Percentiles rank a stretch among this genome's conserved stretches.
Conservation (phyloP, 2,888 invertebrate species). For the Trachelus iudaicus region DNA sequence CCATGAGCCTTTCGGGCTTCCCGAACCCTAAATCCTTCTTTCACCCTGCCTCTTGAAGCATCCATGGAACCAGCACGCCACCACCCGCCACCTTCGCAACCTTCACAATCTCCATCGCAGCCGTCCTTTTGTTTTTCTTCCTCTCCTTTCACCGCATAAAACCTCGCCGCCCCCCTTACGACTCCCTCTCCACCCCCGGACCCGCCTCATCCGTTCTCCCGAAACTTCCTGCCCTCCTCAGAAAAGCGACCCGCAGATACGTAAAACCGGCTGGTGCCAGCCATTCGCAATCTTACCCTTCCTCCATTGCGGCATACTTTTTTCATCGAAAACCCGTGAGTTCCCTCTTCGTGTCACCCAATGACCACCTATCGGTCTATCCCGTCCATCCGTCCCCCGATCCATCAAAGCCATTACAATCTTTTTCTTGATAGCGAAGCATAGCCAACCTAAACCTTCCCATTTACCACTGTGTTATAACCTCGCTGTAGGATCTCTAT, state of each 20-base stretch:
- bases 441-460: neutral
- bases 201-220: too few species aligned
- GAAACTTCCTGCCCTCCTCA: neutral
- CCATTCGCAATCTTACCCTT: neutral
- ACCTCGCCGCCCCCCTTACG: neutral
- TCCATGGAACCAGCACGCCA: neutral
- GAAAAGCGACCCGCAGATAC: neutral
- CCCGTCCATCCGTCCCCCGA: neutral
- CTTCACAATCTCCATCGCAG: neutral
- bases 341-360: neutral
- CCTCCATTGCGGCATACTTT: neutral
- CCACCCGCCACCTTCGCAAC: neutral
- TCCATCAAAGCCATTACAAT: neutral
- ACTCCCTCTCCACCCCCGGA: too few species aligned
- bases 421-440: neutral
- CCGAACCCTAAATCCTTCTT: neutral
- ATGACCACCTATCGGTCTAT: neutral
- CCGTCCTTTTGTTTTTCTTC: neutral
- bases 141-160: neutral
- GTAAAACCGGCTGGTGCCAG: neutral
- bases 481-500: too few species aligned
- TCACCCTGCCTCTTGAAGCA: neutral
- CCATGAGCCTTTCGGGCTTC: neutral
- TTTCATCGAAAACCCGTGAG: neutral
- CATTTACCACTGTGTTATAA: neutral